A percentile compares a stretch with the other conserved stretches of the same genome.
Evolutionary conservation across 2,888 invertebrate genomes (phyloP).

Genomic region (Perizoma flavofasciatum): DNA sequence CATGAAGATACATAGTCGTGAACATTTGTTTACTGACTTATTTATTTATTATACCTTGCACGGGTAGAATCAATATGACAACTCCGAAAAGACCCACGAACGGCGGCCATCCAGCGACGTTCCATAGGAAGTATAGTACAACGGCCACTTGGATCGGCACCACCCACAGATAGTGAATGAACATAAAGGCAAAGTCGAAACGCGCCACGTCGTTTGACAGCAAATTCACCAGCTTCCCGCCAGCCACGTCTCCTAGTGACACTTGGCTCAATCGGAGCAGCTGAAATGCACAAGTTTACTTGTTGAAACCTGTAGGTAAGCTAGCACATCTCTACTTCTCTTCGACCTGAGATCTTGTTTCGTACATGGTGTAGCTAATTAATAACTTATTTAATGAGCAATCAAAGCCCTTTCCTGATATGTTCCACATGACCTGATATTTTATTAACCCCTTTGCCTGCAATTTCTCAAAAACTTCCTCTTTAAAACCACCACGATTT

Average conservation of each 20-base stretch:
- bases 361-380: no score
- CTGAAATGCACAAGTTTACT: conserved; percentile 72
- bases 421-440: no score
- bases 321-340: no score
- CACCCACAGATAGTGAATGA: conserved; percentile 91
- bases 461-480: no score
- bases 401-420: no score
- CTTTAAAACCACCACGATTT: no score
- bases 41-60: conserved; percentile 60
- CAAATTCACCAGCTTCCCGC: conserved; percentile 92
- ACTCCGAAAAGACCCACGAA: conserved; percentile 74
- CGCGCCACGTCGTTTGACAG: conserved; percentile 92
- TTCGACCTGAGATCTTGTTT: no score
- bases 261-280: conserved; percentile 88
- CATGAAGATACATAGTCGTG: no score
- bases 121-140: conserved; percentile 67
- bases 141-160: conserved; percentile 89
- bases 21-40: no score
- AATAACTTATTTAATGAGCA: no score
- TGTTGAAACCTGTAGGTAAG: no score
- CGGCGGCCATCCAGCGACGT: conserved; percentile 66
- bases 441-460: no score
- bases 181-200: conserved; percentile 89
- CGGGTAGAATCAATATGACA: conserved; percentile 83
- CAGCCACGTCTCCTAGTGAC: conserved; percentile 86